Conservation (phyloP, 92 coral and sea anemone genomes). For the Meandrina meandrites region DNA sequence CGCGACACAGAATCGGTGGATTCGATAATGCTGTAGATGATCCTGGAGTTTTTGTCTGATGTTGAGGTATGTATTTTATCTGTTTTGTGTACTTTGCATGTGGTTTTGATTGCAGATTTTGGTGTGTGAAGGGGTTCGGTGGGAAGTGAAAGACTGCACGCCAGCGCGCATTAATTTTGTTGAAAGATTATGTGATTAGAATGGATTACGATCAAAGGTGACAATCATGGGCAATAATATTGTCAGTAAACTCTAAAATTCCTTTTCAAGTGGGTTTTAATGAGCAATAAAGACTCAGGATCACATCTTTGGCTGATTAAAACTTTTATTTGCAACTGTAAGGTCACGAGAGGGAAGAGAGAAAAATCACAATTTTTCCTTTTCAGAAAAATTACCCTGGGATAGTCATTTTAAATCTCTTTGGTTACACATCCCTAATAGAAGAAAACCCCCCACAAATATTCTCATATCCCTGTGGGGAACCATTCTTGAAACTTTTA, state of each 20-base stretch:
- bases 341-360: too few relatives aligned
- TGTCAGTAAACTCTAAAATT: not conserved
- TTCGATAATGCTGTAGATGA: conserved; percentile 29
- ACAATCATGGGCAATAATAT: not conserved
- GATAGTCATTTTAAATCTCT: not conserved
- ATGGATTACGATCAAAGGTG: not conserved
- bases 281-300: not conserved
- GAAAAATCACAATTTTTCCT: too few relatives aligned
- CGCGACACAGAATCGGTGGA: conserved; percentile 5
- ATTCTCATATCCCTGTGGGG: not conserved
- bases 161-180: not conserved
- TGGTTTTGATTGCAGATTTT: not conserved
- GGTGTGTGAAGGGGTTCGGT: not conserved
- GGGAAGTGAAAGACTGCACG: not conserved
- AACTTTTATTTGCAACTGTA: too few relatives aligned
- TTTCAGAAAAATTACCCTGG: too few relatives aligned
- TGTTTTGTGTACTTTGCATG: not conserved
- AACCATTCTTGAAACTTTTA: not conserved
- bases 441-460: not conserved
- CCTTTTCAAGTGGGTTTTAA: not conserved
- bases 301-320: not conserved
- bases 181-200: not conserved
- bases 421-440: not conserved
- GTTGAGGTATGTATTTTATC: conserved; percentile 8
- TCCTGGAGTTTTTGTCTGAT: conserved; percentile 41